Conservation (phyloP, 2,888 invertebrate species). For the Tinea trinotella region DNA sequence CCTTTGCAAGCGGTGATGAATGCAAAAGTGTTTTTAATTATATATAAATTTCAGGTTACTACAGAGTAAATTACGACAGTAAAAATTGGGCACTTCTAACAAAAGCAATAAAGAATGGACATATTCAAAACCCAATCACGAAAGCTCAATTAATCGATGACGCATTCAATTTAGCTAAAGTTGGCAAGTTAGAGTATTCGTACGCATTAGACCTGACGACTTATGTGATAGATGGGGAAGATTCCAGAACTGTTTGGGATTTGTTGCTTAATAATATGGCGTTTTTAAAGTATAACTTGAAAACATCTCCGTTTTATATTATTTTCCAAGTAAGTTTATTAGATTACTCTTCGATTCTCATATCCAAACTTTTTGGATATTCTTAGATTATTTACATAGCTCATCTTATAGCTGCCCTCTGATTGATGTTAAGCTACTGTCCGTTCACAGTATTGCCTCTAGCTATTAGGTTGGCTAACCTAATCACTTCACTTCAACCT, state of each 20-base stretch:
- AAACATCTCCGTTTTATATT: slow-evolving; percentile 60
- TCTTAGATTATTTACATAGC: too few species aligned
- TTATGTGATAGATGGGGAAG: slow-evolving; percentile 73
- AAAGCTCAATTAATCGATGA: slow-evolving; percentile 83
- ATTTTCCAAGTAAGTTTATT: slow-evolving; percentile 56
- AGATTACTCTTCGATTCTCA: too few species aligned
- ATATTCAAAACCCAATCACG: slow-evolving; percentile 69
- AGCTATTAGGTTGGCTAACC: too few species aligned
- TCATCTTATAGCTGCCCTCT: too few species aligned
- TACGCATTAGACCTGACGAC: slow-evolving; percentile 75
- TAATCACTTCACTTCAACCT: too few species aligned
- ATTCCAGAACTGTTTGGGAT: slow-evolving; percentile 78
- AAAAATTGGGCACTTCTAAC: slow-evolving; percentile 71
- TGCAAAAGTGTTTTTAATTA: not conserved
- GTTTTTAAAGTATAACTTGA: slow-evolving; percentile 60
- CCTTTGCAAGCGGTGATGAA: not conserved
- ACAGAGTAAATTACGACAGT: slow-evolving; percentile 75
- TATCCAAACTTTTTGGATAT: too few species aligned
- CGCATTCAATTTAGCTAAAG: slow-evolving; percentile 76
- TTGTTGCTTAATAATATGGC: slow-evolving; percentile 71
- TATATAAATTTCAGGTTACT: slow-evolving; percentile 65
- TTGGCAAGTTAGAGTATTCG: slow-evolving; percentile 69
- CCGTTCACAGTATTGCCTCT: too few species aligned
- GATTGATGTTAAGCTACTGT: too few species aligned
- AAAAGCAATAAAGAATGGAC: slow-evolving; percentile 60